Base-by-base conservation (phyloP, 2,113 vertebrate genomes). In the Pleuronectes platessa region DNA sequence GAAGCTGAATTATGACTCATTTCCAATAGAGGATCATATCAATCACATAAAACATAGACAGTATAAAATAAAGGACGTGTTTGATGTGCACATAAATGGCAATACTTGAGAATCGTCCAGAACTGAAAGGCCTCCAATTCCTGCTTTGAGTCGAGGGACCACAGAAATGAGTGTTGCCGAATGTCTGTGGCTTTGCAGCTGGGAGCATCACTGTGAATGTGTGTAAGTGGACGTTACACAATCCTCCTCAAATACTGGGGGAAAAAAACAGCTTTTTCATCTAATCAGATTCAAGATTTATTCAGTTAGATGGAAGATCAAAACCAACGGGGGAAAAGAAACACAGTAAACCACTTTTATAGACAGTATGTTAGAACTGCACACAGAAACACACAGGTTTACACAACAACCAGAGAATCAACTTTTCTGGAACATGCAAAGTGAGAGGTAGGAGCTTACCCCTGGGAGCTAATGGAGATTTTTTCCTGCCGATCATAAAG, bases 131-230 rank as follows among this genome's bases (percentile, higher is more conserved):
- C 59, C 8, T 77, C 83, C 74, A 88, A 37, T 64, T 74, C 20
- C 64, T 24, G 61, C 21, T 69, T 71, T 47, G 49, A 75, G 72
- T 73, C 27, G 0, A 68, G 58, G 80, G 70, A 76, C 67, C 75
- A 74, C 78, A 89, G 75, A 83, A 23, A 83, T 74, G 69, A 79
- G 24, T 79, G 55, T 55, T 58, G 49, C 53, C 58, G 67, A 68
- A 79, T 73, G 61, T 71, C 71, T 80, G 83, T 65, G 81, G 85
- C 63, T 86, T 82, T 66, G 62, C 67, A 59, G 40, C 21, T 69
- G 87, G 53, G 63, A 82, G 72, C 76, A 83, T 83, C 58, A 21
- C 68, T 9, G 55, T 59, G 14, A n/a, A 18, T 59, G 55, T 59
- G 14, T 35, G 12, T 54, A 56, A 69, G 68, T 61, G 21, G 66